Evolutionary conservation across 1,140 invertebrate genomes (phyloP).

Genomic region (Heliconius hermathena): DNA sequence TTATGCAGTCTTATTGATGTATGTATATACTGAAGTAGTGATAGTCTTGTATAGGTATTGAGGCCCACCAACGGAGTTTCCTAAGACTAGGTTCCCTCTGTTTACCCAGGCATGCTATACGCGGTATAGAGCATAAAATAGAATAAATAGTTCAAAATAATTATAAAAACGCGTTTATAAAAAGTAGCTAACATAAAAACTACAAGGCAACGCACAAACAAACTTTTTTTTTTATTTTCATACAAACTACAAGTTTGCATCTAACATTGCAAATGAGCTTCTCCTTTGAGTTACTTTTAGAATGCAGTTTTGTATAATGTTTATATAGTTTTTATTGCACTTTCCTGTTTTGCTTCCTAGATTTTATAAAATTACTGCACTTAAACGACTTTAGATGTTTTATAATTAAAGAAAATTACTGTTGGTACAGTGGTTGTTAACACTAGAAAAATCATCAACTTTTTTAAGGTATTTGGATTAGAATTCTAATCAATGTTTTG

Average conservation of each 20-base stretch:
- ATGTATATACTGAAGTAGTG: no score
- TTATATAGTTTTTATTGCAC: not conserved
- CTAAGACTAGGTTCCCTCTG: no score
- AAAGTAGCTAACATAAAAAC: not conserved
- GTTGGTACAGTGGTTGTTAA: not conserved
- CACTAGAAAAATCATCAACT: not conserved
- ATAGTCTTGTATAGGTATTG: no score
- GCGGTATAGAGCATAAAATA: no score
- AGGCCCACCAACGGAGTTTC: no score
- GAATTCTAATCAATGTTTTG: no score
- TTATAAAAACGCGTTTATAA: not conserved
- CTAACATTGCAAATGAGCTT: constrained; percentile 2
- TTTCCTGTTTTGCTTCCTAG: not conserved
- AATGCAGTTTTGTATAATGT: not conserved
- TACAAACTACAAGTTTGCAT: not conserved
- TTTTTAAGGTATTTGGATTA: no score
- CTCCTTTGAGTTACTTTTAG: constrained; percentile 6
- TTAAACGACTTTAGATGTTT: not conserved
- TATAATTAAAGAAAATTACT: not conserved
- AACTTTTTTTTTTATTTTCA: not conserved
- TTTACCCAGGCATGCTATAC: no score
- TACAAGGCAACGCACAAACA: not conserved
- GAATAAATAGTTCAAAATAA: no score
- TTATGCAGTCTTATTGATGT: no score
- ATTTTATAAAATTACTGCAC: not conserved